A percentile compares a stretch with the other conserved stretches of the same genome.
phyloP scores from a whole-genome alignment of 2,888 invertebrate species.

The Diaperis boleti region DNA sequence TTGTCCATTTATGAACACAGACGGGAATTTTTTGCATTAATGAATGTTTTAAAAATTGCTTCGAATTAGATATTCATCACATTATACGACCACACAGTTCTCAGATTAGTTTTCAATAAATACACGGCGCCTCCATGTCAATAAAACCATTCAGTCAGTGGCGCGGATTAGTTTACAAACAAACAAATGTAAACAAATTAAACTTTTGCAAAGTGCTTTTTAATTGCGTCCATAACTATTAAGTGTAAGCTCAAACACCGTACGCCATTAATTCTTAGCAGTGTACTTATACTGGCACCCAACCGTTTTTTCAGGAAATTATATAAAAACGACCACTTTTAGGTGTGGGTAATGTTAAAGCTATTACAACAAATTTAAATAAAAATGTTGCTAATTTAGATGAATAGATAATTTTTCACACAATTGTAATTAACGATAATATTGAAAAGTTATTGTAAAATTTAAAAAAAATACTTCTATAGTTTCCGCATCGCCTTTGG shows the following conservation, averaged over 20 bases:
- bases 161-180: constrained; percentile 39
- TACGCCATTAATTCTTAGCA: constrained; percentile 6
- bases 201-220: constrained; percentile 37
- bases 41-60: background rate
- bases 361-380: too few relatives aligned
- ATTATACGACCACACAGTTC: constrained; percentile 30
- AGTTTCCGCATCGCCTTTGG: background rate
- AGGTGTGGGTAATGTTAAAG: too few relatives aligned
- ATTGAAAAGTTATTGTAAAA: too few relatives aligned
- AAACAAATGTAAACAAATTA: constrained; percentile 43
- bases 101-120: constrained; percentile 29
- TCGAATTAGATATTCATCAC: constrained; percentile 20
- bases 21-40: background rate
- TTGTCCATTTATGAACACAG: background rate
- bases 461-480: background rate
- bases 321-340: too few relatives aligned
- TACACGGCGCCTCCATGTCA: constrained; percentile 38
- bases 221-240: constrained; percentile 27
- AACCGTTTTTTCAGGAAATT: too few relatives aligned
- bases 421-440: background rate
- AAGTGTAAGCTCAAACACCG: constrained; percentile 19
- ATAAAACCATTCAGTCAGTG: constrained; percentile 38
- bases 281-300: too few relatives aligned
- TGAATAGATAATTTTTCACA: background rate
- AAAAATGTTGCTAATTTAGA: too few relatives aligned